phyloP scores from a whole-genome alignment of 2,113 vertebrate species.

The Lagopus leucura region DNA sequence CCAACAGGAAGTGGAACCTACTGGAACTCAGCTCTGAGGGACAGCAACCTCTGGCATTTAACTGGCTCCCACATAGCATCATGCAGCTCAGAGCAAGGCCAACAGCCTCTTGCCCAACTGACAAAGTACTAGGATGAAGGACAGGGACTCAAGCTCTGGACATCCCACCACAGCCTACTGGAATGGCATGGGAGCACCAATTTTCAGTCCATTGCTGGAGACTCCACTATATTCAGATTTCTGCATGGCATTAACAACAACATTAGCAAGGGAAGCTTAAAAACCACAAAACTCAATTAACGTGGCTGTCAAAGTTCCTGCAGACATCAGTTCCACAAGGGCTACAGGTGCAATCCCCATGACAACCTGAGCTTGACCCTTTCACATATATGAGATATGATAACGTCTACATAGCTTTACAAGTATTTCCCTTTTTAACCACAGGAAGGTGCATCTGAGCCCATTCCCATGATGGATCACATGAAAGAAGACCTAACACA shows the following conservation, averaged over 20 bases:
- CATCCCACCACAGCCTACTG: not conserved
- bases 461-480: not conserved
- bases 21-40: not conserved
- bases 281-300: conserved; percentile 43
- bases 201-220: not conserved
- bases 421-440: conserved; percentile 10
- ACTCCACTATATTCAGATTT: not conserved
- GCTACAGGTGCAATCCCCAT: conserved; percentile 22
- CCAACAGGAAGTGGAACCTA: fast-evolving
- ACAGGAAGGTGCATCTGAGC: not conserved
- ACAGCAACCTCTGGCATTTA: not conserved
- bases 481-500: not conserved
- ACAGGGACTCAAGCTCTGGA: not conserved
- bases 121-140: not conserved
- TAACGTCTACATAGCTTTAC: conserved; percentile 22
- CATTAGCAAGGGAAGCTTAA: not conserved
- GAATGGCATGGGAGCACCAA: not conserved
- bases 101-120: not conserved
- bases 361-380: conserved; percentile 40
- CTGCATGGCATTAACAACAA: not conserved
- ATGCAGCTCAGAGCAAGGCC: not conserved
- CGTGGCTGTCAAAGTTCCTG: conserved; percentile 29
- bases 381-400: not conserved
- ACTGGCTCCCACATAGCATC: not conserved
- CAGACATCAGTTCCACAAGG: conserved; percentile 37